Percentiles rank a stretch among this genome's conserved stretches.
Evolutionary conservation across 2,888 invertebrate genomes (phyloP).

Genomic region (Lottia gigantea): DNA sequence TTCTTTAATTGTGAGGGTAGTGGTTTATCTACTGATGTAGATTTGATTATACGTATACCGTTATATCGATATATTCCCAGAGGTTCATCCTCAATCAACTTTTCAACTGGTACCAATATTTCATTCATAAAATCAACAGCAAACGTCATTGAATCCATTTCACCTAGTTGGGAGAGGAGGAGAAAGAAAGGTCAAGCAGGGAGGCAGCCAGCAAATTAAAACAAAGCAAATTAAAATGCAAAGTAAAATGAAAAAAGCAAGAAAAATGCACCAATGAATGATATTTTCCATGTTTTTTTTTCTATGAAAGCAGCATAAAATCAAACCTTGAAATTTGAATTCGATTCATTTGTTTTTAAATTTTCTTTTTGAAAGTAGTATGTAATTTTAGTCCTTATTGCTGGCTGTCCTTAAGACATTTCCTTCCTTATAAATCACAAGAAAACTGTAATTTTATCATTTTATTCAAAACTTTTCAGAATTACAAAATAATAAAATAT

Average conservation of each 20-base stretch:
- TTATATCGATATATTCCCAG: conserved; percentile 4
- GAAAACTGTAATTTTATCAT: too few species aligned
- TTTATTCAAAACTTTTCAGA: too few species aligned
- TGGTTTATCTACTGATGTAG: background rate
- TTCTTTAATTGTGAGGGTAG: conserved; percentile 1
- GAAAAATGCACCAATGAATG: conserved; percentile 5
- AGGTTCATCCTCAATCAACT: background rate
- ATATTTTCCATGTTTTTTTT: background rate
- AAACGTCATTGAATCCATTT: background rate
- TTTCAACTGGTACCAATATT: conserved; percentile 1
- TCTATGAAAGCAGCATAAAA: background rate
- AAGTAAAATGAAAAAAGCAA: conserved; percentile 4
- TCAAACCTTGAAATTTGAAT: conserved; percentile 2
- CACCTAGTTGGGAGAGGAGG: background rate
- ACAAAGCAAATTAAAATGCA: conserved; percentile 2
- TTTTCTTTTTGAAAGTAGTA: too few species aligned
- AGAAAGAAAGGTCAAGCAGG: conserved; percentile 6
- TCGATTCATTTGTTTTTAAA: background rate
- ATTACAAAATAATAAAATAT: too few species aligned
- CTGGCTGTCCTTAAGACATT: background rate
- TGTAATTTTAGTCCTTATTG: background rate
- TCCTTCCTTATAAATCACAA: too few species aligned
- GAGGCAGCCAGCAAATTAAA: conserved; percentile 3
- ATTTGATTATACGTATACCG: conserved; percentile 1
- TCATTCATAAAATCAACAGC: conserved; percentile 5